Conservation (phyloP, 2,113 vertebrate genomes). For the Typhlomys cinereus region DNA sequence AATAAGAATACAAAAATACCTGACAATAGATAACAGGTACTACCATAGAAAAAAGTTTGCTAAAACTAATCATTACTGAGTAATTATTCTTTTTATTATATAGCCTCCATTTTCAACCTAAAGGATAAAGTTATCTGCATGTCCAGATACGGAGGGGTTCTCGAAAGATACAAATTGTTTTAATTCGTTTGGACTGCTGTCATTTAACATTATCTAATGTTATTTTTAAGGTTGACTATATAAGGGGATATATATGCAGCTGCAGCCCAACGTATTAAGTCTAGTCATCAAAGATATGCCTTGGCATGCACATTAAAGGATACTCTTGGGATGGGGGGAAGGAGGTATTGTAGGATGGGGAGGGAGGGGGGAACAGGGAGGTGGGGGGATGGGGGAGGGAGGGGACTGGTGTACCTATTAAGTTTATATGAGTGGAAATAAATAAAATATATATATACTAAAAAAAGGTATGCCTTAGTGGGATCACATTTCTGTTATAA, state of each 20-base stretch:
- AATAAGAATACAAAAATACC: neutral
- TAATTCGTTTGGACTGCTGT: neutral
- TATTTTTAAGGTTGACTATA: slow-evolving; percentile 15
- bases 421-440: no score
- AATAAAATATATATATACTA: no score
- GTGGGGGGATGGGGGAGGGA: no score
- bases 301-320: no score
- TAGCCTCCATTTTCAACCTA: neutral
- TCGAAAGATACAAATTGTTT: neutral
- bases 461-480: neutral
- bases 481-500: neutral
- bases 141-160: neutral
- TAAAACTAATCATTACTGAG: slow-evolving; percentile 5
- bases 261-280: neutral
- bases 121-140: neutral
- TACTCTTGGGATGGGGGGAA: no score
- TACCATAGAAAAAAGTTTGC: neutral
- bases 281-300: no score
- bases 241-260: neutral
- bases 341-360: no score
- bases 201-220: no score
- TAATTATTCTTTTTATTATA: neutral
- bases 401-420: no score
- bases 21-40: neutral
- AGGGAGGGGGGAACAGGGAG: no score